phyloP scores from a whole-genome alignment of 2,113 vertebrate genomes.

The Astur gentilis region DNA sequence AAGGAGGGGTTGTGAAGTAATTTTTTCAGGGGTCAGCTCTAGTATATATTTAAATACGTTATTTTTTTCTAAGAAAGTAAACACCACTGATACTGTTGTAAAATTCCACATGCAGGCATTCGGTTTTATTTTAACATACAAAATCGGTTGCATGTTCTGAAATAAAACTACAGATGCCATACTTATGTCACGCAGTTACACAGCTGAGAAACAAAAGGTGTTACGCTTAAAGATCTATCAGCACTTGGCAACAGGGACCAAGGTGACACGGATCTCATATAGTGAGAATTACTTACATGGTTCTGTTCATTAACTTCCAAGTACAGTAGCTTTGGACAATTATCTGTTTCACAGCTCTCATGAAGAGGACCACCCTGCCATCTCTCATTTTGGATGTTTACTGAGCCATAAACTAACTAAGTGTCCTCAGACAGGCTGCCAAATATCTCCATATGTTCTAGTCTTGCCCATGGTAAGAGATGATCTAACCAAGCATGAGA shows the following conservation, averaged over 20 bases:
- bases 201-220: background rate
- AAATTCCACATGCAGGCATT: background rate
- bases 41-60: background rate
- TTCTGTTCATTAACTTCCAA: background rate
- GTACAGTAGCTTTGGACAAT: background rate
- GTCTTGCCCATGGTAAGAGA: background rate
- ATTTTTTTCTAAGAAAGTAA: background rate
- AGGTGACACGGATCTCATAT: background rate
- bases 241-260: background rate
- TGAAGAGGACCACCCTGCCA: background rate
- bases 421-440: background rate
- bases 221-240: background rate
- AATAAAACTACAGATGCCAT: background rate
- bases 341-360: background rate
- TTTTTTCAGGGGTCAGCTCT: background rate
- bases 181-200: accelerated
- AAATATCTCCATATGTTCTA: background rate
- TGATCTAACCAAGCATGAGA: background rate
- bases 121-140: background rate
- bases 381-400: background rate
- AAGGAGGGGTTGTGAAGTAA: background rate
- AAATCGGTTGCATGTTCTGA: background rate
- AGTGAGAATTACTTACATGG: background rate
- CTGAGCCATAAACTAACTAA: background rate
- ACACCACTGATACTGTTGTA: background rate